Evolutionary conservation across 2,888 invertebrate genomes (phyloP), one percentile per base, ranked within the genome.

Genomic region (Toxonevra muliebris): DNA sequence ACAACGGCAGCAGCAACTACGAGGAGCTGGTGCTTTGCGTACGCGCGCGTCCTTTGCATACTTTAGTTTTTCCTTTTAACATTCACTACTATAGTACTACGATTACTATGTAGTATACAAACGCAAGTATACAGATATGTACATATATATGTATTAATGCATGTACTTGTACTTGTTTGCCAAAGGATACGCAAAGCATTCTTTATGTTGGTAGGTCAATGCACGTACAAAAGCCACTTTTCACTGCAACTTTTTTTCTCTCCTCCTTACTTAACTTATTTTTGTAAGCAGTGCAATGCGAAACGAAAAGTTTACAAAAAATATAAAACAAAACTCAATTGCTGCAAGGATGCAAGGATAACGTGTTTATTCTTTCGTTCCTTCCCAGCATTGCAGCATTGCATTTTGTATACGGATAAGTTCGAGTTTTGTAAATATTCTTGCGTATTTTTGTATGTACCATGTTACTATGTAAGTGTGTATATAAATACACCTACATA

Each of bases 141-240:
- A 60, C 52, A n/a, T 58, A 8, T 43, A 12, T 61, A 40, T 43
- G 55, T 48, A 54, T 52, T 43, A 60, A 53, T 55, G 43, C 62
- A 68, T 53, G 45, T 68, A 42, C 52, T 40, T 13, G 57, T n/a
- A 15, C 54, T 71, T 63, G 57, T 68, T 69, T 71, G 71, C 69
- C 69, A 71, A 70, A 71, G 71, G 69, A 71, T 68, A 68, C 53
- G 68, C 72, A 76, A 74, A 69, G 66, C 68, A 62, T 72, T 71
- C 78, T 80, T 76, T 81, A 80, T 85, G 82, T 85, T 84, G 84
- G 78, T 85, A 84, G 84, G 84, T 84, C 84, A 84, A 84, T 83
- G 84, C 80, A 84, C 84, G 85, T 79, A 81, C 77, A 79, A 83
- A 81, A 83, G 84, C 79, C 79, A 81, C 83, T 84, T 80, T 77